A percentile compares a stretch with the other conserved stretches of the same genome.
Evolutionary conservation across 2,113 vertebrate species (phyloP).

Genomic region (Chroicocephalus ridibundus): DNA sequence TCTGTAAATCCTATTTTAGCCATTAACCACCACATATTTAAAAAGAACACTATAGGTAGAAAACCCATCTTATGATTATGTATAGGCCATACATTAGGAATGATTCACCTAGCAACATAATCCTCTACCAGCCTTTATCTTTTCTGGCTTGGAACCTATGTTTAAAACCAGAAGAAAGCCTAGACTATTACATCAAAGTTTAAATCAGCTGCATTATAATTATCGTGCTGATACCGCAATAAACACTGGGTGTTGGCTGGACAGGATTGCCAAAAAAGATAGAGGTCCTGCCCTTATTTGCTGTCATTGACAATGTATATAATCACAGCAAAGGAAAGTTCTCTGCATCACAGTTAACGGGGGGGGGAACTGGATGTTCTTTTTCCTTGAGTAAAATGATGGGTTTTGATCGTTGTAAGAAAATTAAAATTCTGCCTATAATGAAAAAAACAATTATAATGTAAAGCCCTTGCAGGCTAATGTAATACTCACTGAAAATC

Average conservation of each 20-base stretch:
- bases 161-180: conserved; percentile 46
- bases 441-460: neutral
- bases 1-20: neutral
- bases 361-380: neutral
- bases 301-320: conserved; percentile 17
- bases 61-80: neutral
- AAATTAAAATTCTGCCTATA: neutral
- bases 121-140: conserved; percentile 30
- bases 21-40: neutral
- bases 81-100: neutral
- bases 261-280: conserved; percentile 54
- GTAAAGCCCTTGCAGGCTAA: neutral
- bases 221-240: conserved; percentile 48
- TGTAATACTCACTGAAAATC: neutral
- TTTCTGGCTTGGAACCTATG: neutral
- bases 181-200: conserved; percentile 51
- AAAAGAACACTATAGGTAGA: neutral
- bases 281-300: conserved; percentile 53
- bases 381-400: neutral
- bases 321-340: conserved; percentile 34
- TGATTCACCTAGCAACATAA: conserved; percentile 49
- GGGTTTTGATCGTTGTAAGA: neutral
- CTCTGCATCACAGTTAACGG: neutral
- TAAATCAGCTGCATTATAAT: conserved; percentile 67
- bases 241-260: conserved; percentile 60